Base-by-base conservation (phyloP, 1,140 invertebrate species). In the Oppia nitens region DNA sequence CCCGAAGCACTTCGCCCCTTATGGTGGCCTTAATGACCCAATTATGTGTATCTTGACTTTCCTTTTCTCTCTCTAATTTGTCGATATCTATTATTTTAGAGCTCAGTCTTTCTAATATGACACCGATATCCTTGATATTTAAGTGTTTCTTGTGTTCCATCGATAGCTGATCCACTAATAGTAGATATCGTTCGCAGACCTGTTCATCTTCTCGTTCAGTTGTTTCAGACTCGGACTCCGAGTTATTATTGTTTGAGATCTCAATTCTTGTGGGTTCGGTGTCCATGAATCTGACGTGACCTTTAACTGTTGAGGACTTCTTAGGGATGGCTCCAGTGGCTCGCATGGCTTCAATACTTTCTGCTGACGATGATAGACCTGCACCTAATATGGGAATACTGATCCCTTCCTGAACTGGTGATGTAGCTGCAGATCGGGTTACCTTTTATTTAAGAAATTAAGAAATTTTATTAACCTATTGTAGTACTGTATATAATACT, bases 1-100 rank as follows among this genome's bases (percentile, higher is more conserved):
- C 87, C 51, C 86, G 76, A 60, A 92, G 72, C 63, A 87, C 84
- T 70, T 91, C 87, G 49, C 88, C 88, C 49, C 86, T 77, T 48
- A 93, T 91, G 63, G 88, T 87, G 51, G 89, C 87, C 72, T 87
- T 87, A 73, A 89, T 88, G 68, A 87, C 89, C 87, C 88, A 92
- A 72, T 89, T 89, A 76, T 89, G 88, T 70, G 85, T 88, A 70
- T 91, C 86, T 68, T 87, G 84, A 69, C 83, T 85, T 70, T 92
- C 88, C 64, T 81, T 85, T 69, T 92, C 87, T 25, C 88, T 77
- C 72, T 92, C 87, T 59, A 93, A 74, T 55, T 85, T 78, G 72
- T 92, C 87, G 49, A 94, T 88, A 73, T 94, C 88, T 45, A 94
- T 75, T 52, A 94, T 92, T 73, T 91, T 92, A 3, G 86, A 89